Percentiles rank a stretch among this genome's conserved stretches.
phyloP scores from a whole-genome alignment of 2,797 vertebrate species.

The Peromyscus nudipes region DNA sequence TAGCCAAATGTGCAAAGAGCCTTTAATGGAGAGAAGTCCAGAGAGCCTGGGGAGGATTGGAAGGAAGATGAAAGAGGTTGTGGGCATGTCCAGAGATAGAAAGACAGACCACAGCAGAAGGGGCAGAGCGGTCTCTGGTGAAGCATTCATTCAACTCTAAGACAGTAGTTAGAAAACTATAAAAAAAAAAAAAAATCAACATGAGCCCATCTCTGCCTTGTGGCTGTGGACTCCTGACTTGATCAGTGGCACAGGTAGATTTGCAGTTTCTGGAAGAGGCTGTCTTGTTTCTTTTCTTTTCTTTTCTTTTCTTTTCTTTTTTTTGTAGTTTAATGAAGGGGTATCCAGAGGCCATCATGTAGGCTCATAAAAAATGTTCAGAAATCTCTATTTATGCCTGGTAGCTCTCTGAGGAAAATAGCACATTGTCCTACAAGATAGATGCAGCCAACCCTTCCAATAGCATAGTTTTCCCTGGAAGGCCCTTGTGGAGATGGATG shows the following conservation, averaged over 20 bases:
- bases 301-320: not conserved
- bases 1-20: not conserved
- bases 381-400: slow-evolving; percentile 75
- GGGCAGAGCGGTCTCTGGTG: not conserved
- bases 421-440: slow-evolving; percentile 67
- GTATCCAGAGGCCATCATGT: slow-evolving; percentile 67
- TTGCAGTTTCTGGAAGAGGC: not conserved
- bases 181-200: not conserved
- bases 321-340: slow-evolving; percentile 61
- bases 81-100: not conserved
- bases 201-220: not conserved
- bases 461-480: not conserved
- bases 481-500: slow-evolving; percentile 31
- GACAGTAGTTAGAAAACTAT: not conserved
- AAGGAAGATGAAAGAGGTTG: not conserved
- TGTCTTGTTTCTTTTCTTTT: not conserved
- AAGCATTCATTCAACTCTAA: not conserved
- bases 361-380: slow-evolving; percentile 71
- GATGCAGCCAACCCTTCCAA: slow-evolving; percentile 25
- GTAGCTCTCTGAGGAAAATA: slow-evolving; percentile 63
- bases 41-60: not conserved
- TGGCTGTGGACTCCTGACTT: not conserved
- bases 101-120: not conserved
- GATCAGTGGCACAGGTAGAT: not conserved
- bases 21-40: not conserved